Evolutionary conservation across 2,797 vertebrate genomes (phyloP).

Genomic region (Meda fulgida): DNA sequence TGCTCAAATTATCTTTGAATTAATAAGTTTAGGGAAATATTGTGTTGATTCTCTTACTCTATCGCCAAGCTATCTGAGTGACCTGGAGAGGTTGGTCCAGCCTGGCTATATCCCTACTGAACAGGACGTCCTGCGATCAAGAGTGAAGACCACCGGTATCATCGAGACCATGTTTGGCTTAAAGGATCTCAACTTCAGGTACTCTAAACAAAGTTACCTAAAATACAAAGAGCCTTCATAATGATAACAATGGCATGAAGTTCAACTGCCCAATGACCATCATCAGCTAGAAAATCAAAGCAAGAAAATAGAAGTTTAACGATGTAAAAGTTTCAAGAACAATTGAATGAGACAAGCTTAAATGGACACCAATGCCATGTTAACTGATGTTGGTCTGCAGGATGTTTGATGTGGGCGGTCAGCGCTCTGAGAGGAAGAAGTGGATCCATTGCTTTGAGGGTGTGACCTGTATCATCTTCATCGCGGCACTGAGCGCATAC

Average conservation of each 20-base stretch:
- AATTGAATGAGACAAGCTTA: neutral
- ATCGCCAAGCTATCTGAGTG: conserved; percentile 87
- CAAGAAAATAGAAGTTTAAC: neutral
- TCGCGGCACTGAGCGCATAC: conserved; percentile 94
- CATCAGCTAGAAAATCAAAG: neutral
- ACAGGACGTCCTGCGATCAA: conserved; percentile 94
- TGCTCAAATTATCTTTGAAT: neutral
- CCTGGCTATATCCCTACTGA: conserved; percentile 96
- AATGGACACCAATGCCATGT: neutral
- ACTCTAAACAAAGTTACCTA: neutral
- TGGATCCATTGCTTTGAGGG: conserved; percentile 99
- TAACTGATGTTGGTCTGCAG: conserved; percentile 69
- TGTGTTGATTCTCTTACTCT: neutral
- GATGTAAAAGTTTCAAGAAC: neutral
- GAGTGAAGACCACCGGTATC: conserved; percentile 98
- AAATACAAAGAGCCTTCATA: neutral
- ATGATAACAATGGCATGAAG: neutral
- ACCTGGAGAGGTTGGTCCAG: conserved; percentile 88
- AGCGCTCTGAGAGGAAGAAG: conserved; percentile 97
- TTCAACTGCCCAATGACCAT: neutral
- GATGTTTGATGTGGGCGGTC: conserved; percentile 98
- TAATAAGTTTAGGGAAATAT: neutral
- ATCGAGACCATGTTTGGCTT: conserved; percentile 94
- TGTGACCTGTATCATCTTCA: conserved; percentile 99
- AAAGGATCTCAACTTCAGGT: conserved; percentile 97